Conservation (phyloP, 2,888 invertebrate species). For the Nomada lathburiana region DNA sequence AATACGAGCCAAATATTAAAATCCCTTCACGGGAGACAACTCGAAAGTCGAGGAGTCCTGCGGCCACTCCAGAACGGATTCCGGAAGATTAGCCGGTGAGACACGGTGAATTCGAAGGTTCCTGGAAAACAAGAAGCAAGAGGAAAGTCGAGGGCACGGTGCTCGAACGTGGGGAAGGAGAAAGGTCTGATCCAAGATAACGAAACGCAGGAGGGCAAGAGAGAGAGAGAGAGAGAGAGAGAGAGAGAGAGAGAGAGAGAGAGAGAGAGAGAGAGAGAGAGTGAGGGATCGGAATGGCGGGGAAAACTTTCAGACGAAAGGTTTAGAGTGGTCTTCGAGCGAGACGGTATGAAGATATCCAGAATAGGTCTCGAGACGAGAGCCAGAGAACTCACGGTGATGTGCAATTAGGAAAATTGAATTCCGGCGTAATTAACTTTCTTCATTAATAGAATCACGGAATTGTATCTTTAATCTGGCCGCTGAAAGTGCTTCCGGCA, state of each 20-base stretch:
- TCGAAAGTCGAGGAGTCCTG: constrained; percentile 12
- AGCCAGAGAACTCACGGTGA: constrained; percentile 67
- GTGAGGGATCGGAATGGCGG: background rate
- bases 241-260: background rate
- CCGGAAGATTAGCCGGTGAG: constrained; percentile 37
- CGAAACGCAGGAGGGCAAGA: constrained; percentile 33
- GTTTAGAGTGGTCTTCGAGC: constrained; percentile 29
- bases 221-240: constrained; percentile 6
- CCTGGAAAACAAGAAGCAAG: background rate
- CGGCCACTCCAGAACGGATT: constrained; percentile 17
- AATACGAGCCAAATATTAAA: constrained; percentile 56
- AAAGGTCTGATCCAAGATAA: constrained; percentile 41
- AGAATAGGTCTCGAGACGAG: constrained; percentile 29
- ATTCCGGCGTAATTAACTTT: constrained; percentile 78
- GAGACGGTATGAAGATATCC: constrained; percentile 41
- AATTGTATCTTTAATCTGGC: constrained; percentile 79
- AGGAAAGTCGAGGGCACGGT: background rate
- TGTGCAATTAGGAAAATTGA: constrained; percentile 81
- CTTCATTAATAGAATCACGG: constrained; percentile 80
- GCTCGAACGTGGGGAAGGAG: background rate
- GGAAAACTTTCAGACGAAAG: constrained; percentile 3
- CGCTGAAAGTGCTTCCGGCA: constrained; percentile 70
- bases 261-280: constrained; percentile 1
- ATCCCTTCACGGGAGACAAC: constrained; percentile 28
- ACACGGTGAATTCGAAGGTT: constrained; percentile 15